These are phyloP conservation scores for Oedothorax gibbosus DNA, from an alignment of 1,140 invertebrate genomes.

Conservation along the genomic window DNA sequence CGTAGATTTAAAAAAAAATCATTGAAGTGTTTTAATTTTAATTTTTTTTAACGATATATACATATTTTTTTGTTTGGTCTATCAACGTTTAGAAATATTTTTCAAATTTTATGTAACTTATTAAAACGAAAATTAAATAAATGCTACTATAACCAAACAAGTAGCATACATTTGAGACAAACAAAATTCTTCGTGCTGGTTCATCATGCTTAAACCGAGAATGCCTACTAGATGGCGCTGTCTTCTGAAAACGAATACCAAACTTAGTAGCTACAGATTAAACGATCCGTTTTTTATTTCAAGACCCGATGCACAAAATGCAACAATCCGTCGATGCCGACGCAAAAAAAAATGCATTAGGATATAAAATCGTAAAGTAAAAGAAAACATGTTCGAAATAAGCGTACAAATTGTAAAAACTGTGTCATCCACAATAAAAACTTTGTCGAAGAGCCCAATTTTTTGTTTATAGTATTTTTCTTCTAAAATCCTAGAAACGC, in stretches of 20 bases:
- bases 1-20: no score
- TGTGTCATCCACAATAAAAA: conserved; percentile 7
- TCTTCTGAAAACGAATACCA: background rate
- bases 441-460: conserved; percentile 10
- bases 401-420: background rate
- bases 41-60: no score
- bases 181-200: no score
- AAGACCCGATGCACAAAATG: conserved; percentile 20
- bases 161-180: no score
- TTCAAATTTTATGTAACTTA: no score
- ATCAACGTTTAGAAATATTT: no score
- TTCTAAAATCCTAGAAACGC: background rate
- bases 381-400: background rate
- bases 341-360: conserved; percentile 20
- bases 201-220: background rate
- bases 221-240: conserved; percentile 33
- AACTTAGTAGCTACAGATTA: conserved; percentile 50
- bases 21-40: no score
- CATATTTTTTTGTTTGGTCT: no score
- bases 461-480: background rate
- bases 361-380: background rate
- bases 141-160: no score
- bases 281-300: conserved; percentile 36
- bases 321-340: conserved; percentile 49
- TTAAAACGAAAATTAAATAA: no score